Evolutionary conservation across 2,888 invertebrate genomes (phyloP).

Genomic region (Electrophaes corylata): DNA sequence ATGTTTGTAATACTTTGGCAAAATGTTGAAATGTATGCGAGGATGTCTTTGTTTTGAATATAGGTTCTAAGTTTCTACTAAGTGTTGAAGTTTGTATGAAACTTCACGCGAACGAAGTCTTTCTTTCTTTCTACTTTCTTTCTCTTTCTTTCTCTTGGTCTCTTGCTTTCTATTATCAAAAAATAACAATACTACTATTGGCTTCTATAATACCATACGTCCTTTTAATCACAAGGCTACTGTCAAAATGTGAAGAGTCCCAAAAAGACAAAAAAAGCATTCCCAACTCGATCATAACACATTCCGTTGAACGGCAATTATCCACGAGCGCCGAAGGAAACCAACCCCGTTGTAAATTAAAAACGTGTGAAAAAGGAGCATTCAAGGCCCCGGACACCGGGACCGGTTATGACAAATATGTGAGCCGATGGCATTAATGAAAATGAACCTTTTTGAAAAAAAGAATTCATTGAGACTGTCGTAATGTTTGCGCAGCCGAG

Average conservation of each 20-base stretch:
- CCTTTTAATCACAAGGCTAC: not conserved
- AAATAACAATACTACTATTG: too few relatives aligned
- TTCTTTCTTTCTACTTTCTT: too few relatives aligned
- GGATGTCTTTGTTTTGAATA: not conserved
- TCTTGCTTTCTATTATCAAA: too few relatives aligned
- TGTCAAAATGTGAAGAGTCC: not conserved
- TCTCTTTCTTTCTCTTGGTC: too few relatives aligned
- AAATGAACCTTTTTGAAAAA: constrained; percentile 76
- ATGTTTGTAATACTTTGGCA: constrained; percentile 42
- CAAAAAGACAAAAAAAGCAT: constrained; percentile 23
- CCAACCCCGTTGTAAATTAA: constrained; percentile 77
- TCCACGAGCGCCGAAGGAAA: constrained; percentile 57
- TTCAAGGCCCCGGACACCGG: constrained; percentile 59
- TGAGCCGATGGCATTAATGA: constrained; percentile 82
- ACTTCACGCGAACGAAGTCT: too few relatives aligned
- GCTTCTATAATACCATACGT: too few relatives aligned
- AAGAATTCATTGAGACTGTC: constrained; percentile 52
- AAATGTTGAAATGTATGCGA: constrained; percentile 19
- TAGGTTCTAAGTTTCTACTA: too few relatives aligned
- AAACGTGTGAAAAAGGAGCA: constrained; percentile 77
- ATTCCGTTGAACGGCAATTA: constrained; percentile 64
- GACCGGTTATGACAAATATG: constrained; percentile 83
- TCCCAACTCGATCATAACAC: constrained; percentile 43
- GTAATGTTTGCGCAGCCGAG: constrained; percentile 51
- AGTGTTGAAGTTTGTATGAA: too few relatives aligned